A percentile compares a stretch with the other conserved stretches of the same genome.
Evolutionary conservation across 2,113 vertebrate species (phyloP).

Genomic region (Azemiops feae): DNA sequence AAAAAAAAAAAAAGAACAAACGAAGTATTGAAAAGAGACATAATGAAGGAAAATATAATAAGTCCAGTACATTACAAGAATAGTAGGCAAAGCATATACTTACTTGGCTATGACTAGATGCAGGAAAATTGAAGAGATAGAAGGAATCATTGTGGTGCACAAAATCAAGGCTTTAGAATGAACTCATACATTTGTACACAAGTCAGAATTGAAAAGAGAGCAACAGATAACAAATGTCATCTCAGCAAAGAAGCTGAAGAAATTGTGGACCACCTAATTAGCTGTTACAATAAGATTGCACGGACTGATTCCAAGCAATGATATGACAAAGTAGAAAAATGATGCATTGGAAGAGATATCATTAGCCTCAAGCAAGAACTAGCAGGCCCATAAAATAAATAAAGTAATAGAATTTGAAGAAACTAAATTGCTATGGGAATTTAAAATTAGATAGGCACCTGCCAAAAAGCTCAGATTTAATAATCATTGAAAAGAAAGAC

Average conservation of each 20-base stretch:
- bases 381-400: background rate
- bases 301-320: background rate
- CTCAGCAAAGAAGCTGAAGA: background rate
- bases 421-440: background rate
- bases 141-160: background rate
- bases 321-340: background rate
- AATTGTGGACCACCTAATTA: background rate
- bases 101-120: background rate
- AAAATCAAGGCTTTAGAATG: background rate
- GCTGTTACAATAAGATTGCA: background rate
- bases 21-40: background rate
- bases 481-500: background rate
- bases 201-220: background rate
- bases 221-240: background rate
- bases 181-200: background rate
- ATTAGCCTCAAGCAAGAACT: background rate
- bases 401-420: background rate
- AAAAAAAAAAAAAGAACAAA: background rate
- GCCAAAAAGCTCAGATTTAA: background rate
- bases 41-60: background rate
- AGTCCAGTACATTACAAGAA: background rate
- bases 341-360: background rate
- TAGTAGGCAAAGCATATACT: background rate
- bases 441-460: background rate
- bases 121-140: background rate